Base-by-base conservation (phyloP, 2,797 vertebrate genomes). In the Enteromius treurensis region DNA sequence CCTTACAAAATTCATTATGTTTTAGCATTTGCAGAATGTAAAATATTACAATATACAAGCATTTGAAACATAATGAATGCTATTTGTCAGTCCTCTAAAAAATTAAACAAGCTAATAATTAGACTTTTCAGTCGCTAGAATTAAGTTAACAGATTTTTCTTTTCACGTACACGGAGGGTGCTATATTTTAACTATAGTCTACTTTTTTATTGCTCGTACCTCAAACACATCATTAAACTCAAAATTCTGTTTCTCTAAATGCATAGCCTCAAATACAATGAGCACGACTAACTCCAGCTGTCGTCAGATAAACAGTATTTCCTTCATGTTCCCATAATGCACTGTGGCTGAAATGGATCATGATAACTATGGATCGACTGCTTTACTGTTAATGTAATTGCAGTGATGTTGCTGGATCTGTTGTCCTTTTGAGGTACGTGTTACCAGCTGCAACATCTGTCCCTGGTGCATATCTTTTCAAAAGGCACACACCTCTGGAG, bases 251-350 rank as follows among this genome's bases (percentile, higher is more conserved):
- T 2, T 17, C 23, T 70, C 3, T 8, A 32, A 29, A 26, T 1
- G 23, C n/a, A 47, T 70, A 1, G n/a, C 40, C 4, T 70, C n/a
- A 70, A 23, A 47, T 9, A 47, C 8, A 47, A 0, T 1, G 23
- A 29, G n/a, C 13, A 14, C 10, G n/a, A 3, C 10, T 6, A n/a
- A 42, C 67, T 37, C 32, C 21, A 3, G 2, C 21, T 5, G 65
- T 68, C 21, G n/a, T 23, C 37, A 68, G 13, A 3, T 45, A 4
- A 45, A 10, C 67, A n/a, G 21, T 40, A 13, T 40, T 40, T 21
- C 42, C 37, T 23, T 73, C 15, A 51, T 29, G 70, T 51, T 73
- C 45, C 70, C 70, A 73, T 73, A 47, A 73, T 73, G 8, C 45
- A 73, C 15, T 3, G 2, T 1, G 5, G 45, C 70, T 32, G 15